Base-by-base conservation (phyloP, 2,888 invertebrate species). In the Dioctria rufipes region DNA sequence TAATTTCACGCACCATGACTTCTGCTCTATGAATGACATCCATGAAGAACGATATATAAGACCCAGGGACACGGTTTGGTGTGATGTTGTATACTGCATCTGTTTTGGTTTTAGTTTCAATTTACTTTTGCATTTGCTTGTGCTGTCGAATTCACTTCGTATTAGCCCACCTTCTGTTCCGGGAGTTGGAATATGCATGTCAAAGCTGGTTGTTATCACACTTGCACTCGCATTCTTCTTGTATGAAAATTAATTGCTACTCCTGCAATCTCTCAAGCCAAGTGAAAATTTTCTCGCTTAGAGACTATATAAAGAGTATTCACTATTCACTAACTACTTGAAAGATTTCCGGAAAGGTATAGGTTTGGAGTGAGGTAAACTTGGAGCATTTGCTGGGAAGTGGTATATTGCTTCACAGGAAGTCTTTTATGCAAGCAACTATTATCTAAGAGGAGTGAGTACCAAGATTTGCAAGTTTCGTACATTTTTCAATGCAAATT, bases 261-360 rank as follows among this genome's bases (percentile, higher is more conserved):
- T 46, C 37, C 71, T 54, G 40, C 71, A 71, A 71, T 71, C 71
- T 43, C 71, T 71, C 54, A 51, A 71, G 71, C 71, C 71, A 54
- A 71, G 71, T 71, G 71, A 54, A 71, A 71, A 71, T 71, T 71
- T 71, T 71, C 71, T 71, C 71, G 71, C 37, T n/a, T 71, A 71
- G 25, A 25, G 71, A 51, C 54, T 39, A 39, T 54, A 54, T 71
- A 71, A 71, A 71, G 51, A 51, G 71, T 51, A 71, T 71, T 25
- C 25, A n/a, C n/a, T n/a, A n/a, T n/a, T n/a, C n/a, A 25, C 25
- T 71, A 71, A 71, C 51, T 71, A 71, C 54, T 54, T 39, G 54
- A 54, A 51, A 71, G 54, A 71, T 71, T 71, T 6, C n/a, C 2
- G 11, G 69, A 13, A 40, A 4, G 8, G 13, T 6, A 6, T 11